Base-by-base conservation (phyloP, 1,140 invertebrate species). In the Homarus americanus region DNA sequence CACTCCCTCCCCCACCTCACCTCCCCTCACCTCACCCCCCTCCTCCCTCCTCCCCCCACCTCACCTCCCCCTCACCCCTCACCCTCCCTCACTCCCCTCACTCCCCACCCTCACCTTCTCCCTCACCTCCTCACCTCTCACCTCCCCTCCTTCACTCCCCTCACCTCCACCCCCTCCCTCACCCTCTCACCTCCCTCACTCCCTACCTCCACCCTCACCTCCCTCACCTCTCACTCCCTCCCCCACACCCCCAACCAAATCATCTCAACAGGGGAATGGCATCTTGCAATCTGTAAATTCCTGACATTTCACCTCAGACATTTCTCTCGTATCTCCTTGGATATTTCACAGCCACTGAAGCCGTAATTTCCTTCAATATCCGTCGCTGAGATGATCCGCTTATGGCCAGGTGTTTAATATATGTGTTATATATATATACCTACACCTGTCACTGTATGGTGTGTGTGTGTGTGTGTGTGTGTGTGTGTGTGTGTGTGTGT, bases 231-330 rank as follows among this genome's bases (percentile, higher is more conserved):
- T 0, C 63, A 10, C 63, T 9, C 63, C n/a, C 32, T 28, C 63
- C 24, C n/a, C n/a, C 3, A 9, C n/a, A n/a, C n/a, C n/a, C n/a
- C n/a, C n/a, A 17, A 5, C n/a, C 32, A 69, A 69, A 69, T 69
- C 63, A 69, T 69, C 63, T n/a, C 63, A 69, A 28, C 63, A 4
- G 12, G 63, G 63, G 63, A 69, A 69, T 69, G 63, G 63, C 63
- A 69, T 69, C 28, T 69, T 69, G 63, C 63, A 69, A 69, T 69
- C 63, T 69, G 63, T 69, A 32, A 69, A 69, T 69, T 69, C 63
- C 28, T 69, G n/a, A 28, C 63, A 32, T 69, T 69, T 69, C n/a
- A 28, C 63, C n/a, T 69, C 12, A 28, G 63, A 69, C 63, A 69
- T 69, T 69, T 63, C 58, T 63, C 58, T 17, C 15, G 15, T 20